Evolutionary conservation across 2,888 invertebrate genomes (phyloP), one percentile per base, ranked within the genome.

Genomic region (Rapana venosa): DNA sequence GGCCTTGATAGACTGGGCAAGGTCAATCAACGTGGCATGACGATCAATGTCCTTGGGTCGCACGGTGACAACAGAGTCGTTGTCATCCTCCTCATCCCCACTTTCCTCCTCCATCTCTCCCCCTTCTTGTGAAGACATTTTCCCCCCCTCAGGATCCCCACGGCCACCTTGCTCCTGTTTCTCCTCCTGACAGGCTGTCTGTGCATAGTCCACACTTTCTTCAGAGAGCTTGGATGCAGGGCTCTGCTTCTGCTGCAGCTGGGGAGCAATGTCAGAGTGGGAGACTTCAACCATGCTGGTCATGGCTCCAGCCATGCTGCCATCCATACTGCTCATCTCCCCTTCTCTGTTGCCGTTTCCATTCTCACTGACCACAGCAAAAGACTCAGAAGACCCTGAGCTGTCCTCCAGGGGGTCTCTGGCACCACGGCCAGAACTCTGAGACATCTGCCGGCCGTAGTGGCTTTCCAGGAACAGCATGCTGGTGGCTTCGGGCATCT

Each of bases 1-100:
- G 77, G 94, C 94, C 90, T 94, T 94, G 36, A 96, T 92, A 79
- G 94, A 94, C 83, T 93, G 94, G 87, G 94, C 92, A 66, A 94
- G 89, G 26, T 94, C 94, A 90, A 90, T 88, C 20, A 94, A 87
- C 6, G 93, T 92, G 22, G 92, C 92, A 61, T 93, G 93, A 79
- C 91, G 81, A 22, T 94, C 94, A 58, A 92, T 92, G 70, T 93
- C 94, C 83, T 93, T 93, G 13, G 92, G 93, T 88, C 91, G 91
- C 20, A 94, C 94, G 66, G 94, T 94, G 22, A 94, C 92, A 36
- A 94, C 93, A 74, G 94, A 94, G 89, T 94, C 94, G 90, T 94
- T 92, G 87, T 93, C 94, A 56, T 91, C 92, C 20, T 93, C 93
- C 11, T 93, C 93, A 26, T 93, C 93, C 58, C 83, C 56, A 56